Percentiles rank a stretch among this genome's conserved stretches.
Conservation (phyloP, 2,888 invertebrate species). For the Nysson spinosus region DNA sequence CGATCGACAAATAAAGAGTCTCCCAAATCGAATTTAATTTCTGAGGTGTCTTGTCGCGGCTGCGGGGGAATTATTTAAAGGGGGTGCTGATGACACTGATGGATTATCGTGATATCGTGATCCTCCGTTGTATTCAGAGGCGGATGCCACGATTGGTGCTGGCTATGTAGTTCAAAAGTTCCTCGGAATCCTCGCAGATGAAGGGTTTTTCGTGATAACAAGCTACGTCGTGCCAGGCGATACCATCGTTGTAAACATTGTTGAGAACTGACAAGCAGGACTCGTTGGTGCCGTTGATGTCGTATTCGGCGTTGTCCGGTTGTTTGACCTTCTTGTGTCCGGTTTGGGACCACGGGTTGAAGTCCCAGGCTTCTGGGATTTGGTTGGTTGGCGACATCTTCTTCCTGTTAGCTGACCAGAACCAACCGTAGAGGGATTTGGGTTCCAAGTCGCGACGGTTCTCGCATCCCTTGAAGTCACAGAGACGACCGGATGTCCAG, state of each 20-base stretch:
- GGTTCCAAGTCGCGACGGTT: slow-evolving; percentile 91
- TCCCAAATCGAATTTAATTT: slow-evolving; percentile 1
- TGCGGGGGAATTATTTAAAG: slow-evolving; percentile 11
- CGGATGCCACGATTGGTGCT: slow-evolving; percentile 90
- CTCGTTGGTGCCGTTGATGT: slow-evolving; percentile 92
- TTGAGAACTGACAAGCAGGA: slow-evolving; percentile 92
- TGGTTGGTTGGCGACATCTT: slow-evolving; percentile 90
- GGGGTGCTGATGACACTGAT: slow-evolving; percentile 47
- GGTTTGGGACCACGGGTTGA: slow-evolving; percentile 94
- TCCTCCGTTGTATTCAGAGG: slow-evolving; percentile 81
- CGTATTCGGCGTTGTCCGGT: slow-evolving; percentile 94
- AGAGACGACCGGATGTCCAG: slow-evolving; percentile 94
- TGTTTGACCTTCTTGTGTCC: slow-evolving; percentile 93
- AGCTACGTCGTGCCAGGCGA: slow-evolving; percentile 96
- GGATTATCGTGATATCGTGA: slow-evolving; percentile 25
- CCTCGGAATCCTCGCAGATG: slow-evolving; percentile 93
- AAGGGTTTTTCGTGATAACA: slow-evolving; percentile 96
- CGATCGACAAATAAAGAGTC: too few relatives aligned
- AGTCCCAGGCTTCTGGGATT: slow-evolving; percentile 85
- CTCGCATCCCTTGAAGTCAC: slow-evolving; percentile 96
- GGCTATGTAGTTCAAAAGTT: slow-evolving; percentile 90
- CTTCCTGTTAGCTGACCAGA: slow-evolving; percentile 94
- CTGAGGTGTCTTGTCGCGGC: slow-evolving; percentile 13
- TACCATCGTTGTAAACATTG: slow-evolving; percentile 95
- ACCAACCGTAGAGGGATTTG: slow-evolving; percentile 92